These are phyloP conservation scores for Lasioglossum morio DNA, from an alignment of 2,888 invertebrate genomes.

Conservation along the genomic window DNA sequence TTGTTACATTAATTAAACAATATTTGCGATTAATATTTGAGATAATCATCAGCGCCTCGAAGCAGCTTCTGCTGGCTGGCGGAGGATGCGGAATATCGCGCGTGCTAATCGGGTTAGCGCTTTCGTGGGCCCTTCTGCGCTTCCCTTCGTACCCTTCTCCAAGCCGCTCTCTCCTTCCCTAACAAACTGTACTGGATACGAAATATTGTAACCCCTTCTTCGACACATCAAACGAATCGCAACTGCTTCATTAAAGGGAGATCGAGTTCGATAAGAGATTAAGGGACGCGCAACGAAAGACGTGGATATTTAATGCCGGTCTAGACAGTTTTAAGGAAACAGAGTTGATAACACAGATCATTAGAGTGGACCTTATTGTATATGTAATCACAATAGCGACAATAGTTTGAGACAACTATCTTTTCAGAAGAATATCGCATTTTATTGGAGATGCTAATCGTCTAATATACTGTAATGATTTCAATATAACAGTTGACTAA, in stretches of 20 bases:
- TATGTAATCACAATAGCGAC: too few species aligned
- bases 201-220: not conserved
- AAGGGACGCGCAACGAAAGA: not conserved
- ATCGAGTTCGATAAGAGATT: constrained; percentile 3
- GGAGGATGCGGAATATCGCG: constrained; percentile 73
- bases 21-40: constrained; percentile 83
- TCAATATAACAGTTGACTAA: too few species aligned
- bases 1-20: constrained; percentile 82
- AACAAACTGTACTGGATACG: not conserved
- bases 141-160: constrained; percentile 30
- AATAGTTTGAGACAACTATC: too few species aligned
- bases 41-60: constrained; percentile 81
- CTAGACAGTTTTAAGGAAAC: not conserved
- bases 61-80: constrained; percentile 67
- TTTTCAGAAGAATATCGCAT: too few species aligned
- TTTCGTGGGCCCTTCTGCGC: constrained; percentile 64
- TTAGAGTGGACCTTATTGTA: too few species aligned
- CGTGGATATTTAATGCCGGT: not conserved
- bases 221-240: constrained; percentile 9
- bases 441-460: too few species aligned
- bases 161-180: constrained; percentile 12
- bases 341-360: not conserved
- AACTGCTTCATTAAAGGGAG: not conserved
- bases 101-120: constrained; percentile 77
- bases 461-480: too few species aligned